A percentile compares a stretch with the other conserved stretches of the same genome.
Conservation (phyloP, 1,140 invertebrate species). For the Thaumetopoea pityocampa region DNA sequence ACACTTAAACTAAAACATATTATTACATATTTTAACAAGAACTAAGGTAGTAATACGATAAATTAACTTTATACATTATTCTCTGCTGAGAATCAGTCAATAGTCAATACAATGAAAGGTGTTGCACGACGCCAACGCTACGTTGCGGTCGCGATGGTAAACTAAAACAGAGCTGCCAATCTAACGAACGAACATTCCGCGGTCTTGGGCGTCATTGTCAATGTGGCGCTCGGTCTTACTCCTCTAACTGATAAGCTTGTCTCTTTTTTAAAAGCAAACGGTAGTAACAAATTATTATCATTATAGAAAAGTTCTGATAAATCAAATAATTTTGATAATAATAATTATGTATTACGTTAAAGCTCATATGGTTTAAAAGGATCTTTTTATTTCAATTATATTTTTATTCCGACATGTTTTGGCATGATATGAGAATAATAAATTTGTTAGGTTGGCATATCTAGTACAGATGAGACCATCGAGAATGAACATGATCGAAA, state of each 20-base stretch:
- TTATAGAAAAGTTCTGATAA: background rate
- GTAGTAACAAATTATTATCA: slow-evolving; percentile 4
- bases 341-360: too few relatives aligned
- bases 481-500: too few relatives aligned
- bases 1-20: slow-evolving; percentile 70
- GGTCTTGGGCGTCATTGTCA: slow-evolving; percentile 69
- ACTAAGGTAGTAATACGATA: slow-evolving; percentile 75
- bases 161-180: slow-evolving; percentile 69
- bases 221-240: slow-evolving; percentile 58
- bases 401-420: too few relatives aligned
- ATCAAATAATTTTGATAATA: slow-evolving; percentile 4
- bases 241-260: slow-evolving; percentile 40
- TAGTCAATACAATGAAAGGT: slow-evolving; percentile 82
- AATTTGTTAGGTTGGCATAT: slow-evolving; percentile 16
- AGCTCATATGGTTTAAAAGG: too few relatives aligned
- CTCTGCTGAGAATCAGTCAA: slow-evolving; percentile 75
- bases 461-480: slow-evolving; percentile 2
- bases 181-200: slow-evolving; percentile 56
- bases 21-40: slow-evolving; percentile 71
- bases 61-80: slow-evolving; percentile 78
- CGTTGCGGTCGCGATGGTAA: slow-evolving; percentile 74
- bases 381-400: too few relatives aligned
- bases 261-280: slow-evolving; percentile 41
- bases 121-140: slow-evolving; percentile 73
- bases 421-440: too few relatives aligned